A percentile compares a stretch with the other conserved stretches of the same genome.
phyloP scores from a whole-genome alignment of 2,888 invertebrate genomes.

The Hoplodrina ambigua region DNA sequence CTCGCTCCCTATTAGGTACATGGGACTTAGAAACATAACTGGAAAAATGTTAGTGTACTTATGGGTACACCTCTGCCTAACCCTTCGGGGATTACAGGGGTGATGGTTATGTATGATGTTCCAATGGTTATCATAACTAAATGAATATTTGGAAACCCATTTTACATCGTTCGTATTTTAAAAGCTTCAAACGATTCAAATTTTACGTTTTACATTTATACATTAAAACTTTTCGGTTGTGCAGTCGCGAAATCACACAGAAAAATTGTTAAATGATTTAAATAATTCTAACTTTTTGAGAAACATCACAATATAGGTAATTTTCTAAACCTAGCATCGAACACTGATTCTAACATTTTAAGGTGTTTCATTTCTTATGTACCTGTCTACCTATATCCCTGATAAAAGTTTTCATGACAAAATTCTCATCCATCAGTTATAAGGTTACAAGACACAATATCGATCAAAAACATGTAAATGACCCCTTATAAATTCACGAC shows the following conservation, averaged over 20 bases:
- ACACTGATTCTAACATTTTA: not conserved
- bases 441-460: not conserved
- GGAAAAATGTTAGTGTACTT: too few relatives aligned
- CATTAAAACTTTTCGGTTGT: slow-evolving; percentile 17
- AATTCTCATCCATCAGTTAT: too few relatives aligned
- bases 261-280: not conserved
- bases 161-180: slow-evolving; percentile 1
- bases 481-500: slow-evolving; percentile 11
- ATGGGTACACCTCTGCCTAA: too few relatives aligned
- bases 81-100: too few relatives aligned
- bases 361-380: too few relatives aligned
- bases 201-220: not conserved
- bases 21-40: too few relatives aligned
- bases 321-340: not conserved
- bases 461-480: slow-evolving; percentile 36
- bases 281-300: too few relatives aligned
- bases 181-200: not conserved
- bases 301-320: not conserved
- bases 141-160: not conserved
- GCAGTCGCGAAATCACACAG: not conserved
- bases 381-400: too few relatives aligned
- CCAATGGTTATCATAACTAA: not conserved
- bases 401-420: too few relatives aligned
- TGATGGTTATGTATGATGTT: too few relatives aligned
- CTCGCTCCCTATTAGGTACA: too few relatives aligned